These are phyloP conservation scores for Hucho hucho DNA, from an alignment of 2,113 vertebrate species.

Conservation along the genomic window DNA sequence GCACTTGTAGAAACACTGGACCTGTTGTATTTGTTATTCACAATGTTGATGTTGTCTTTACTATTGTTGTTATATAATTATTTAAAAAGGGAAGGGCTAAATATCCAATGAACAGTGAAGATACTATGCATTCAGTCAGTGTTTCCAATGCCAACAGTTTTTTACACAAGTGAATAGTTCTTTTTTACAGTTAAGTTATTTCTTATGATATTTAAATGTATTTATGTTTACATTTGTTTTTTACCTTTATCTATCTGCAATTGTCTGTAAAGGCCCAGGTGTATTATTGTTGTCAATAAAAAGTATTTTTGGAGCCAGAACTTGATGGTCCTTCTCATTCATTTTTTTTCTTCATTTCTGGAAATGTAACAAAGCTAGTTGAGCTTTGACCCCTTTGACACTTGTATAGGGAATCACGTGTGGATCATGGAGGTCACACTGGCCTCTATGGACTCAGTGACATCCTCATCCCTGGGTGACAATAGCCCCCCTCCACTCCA, in stretches of 20 bases:
- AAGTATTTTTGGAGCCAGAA: constrained; percentile 52
- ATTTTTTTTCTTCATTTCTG: constrained; percentile 48
- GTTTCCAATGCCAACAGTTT: constrained; percentile 56
- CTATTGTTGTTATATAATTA: constrained; percentile 24
- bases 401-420: constrained; percentile 59
- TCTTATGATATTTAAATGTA: constrained; percentile 73
- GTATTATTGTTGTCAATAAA: constrained; percentile 70
- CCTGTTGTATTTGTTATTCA: constrained; percentile 25
- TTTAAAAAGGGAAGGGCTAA: constrained; percentile 67
- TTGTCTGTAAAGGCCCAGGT: constrained; percentile 49
- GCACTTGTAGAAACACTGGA: constrained; percentile 74
- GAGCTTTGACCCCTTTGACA: constrained; percentile 38
- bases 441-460: constrained; percentile 50
- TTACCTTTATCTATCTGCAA: constrained; percentile 48
- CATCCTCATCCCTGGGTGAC: constrained; percentile 59
- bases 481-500: constrained; percentile 60
- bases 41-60: constrained; percentile 16
- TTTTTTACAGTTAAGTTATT: constrained; percentile 69
- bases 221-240: constrained; percentile 70
- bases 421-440: constrained; percentile 64
- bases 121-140: constrained; percentile 54
- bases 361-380: constrained; percentile 46
- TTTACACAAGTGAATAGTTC: constrained; percentile 60
- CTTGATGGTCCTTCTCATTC: constrained; percentile 1
- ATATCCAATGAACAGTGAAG: constrained; percentile 59